These are phyloP conservation scores for Nerophis lumbriciformis DNA, from an alignment of 2,113 vertebrate genomes.

Conservation along the genomic window DNA sequence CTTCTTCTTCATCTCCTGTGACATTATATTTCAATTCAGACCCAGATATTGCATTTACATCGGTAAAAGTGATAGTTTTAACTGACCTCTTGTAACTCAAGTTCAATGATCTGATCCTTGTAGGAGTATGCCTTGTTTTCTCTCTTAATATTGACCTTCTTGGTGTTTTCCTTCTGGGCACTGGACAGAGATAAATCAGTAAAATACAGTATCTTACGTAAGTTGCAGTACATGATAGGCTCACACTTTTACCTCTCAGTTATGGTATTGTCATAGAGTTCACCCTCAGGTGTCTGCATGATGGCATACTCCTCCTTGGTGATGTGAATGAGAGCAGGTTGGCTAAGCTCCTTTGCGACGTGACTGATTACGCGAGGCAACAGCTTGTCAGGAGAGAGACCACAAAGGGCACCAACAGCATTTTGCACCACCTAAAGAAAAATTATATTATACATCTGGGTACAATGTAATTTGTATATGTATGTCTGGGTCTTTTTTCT, in stretches of 20 bases:
- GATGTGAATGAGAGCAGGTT: constrained; percentile 78
- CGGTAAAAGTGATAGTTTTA: background rate
- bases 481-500: too few relatives aligned
- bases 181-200: constrained; percentile 52
- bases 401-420: constrained; percentile 80
- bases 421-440: constrained; percentile 75
- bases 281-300: constrained; percentile 86
- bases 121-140: constrained; percentile 98
- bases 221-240: background rate
- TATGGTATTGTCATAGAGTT: constrained; percentile 90
- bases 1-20: constrained; percentile 93
- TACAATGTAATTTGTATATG: too few relatives aligned
- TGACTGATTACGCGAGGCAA: constrained; percentile 81
- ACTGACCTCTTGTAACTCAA: constrained; percentile 91
- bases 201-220: background rate
- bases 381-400: constrained; percentile 81
- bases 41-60: background rate
- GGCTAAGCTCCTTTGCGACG: constrained; percentile 76
- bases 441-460: background rate
- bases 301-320: constrained; percentile 89
- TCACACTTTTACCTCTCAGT: constrained; percentile 79
- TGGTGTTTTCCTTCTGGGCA: constrained; percentile 88
- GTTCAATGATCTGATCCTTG: constrained; percentile 96
- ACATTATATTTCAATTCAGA: background rate
- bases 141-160: constrained; percentile 93